phyloP scores from a whole-genome alignment of 2,113 vertebrate species.

The Brachirus orientalis region DNA sequence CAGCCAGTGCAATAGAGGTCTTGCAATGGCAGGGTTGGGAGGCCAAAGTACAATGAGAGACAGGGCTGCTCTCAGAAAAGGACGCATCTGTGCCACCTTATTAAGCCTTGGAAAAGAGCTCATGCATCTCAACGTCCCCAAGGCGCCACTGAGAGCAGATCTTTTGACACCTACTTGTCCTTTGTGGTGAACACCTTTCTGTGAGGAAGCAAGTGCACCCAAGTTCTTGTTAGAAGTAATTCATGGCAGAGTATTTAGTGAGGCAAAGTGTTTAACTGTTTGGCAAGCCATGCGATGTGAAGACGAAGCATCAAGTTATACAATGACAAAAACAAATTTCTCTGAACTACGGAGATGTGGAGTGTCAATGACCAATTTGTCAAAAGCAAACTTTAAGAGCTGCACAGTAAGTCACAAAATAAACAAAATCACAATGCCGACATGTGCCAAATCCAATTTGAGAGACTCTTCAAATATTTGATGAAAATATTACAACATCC shows the following conservation, averaged over 20 bases:
- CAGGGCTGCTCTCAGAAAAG: constrained; percentile 77
- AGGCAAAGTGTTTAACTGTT: constrained; percentile 77
- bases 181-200: constrained; percentile 80
- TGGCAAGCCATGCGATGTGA: constrained; percentile 32
- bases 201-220: constrained; percentile 59
- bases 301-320: constrained; percentile 40
- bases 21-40: constrained; percentile 74
- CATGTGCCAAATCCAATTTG: too few relatives aligned
- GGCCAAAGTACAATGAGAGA: constrained; percentile 83
- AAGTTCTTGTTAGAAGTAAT: constrained; percentile 73
- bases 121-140: constrained; percentile 75
- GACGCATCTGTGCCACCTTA: constrained; percentile 83
- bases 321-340: constrained; percentile 56
- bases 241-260: constrained; percentile 69
- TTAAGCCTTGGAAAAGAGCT: constrained; percentile 80
- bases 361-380: constrained; percentile 56
- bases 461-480: too few relatives aligned
- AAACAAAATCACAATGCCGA: too few relatives aligned
- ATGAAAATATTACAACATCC: too few relatives aligned
- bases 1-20: constrained; percentile 72
- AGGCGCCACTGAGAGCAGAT: constrained; percentile 66
- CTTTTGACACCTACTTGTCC: constrained; percentile 85
- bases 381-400: constrained; percentile 24
- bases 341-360: constrained; percentile 52
- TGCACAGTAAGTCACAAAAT: too few relatives aligned